Base-by-base conservation (phyloP, 2,113 vertebrate genomes). In the Lynx canadensis region DNA sequence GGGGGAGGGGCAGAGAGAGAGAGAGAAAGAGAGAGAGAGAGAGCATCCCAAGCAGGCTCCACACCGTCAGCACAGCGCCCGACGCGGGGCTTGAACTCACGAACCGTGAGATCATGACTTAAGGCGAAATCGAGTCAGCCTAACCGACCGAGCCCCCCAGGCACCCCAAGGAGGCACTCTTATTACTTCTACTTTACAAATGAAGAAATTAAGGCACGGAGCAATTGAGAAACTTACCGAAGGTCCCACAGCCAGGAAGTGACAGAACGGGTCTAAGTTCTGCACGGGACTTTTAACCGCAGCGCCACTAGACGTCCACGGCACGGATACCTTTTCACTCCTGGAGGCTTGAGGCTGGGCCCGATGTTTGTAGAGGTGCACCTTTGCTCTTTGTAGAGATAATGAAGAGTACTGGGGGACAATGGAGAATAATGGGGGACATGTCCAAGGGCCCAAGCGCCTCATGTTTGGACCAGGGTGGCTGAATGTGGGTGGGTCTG, bases 111-210 rank as follows among this genome's bases (percentile, higher is more conserved):
- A 60, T 60, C 57, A 60, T 60, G 21, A 60, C 57, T 0, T 60
- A 21, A 60, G 57, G 21, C 19, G 21, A 23, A 60, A 60, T 23
- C 21, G 19, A 60, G 57, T 60, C 57, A 3, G 57, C 21, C 8
- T 60, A 60, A 60, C 57, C 6, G 21, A 60, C 57, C 9, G 57
- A 60, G 21, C 57, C 21, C 21, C 21, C 21, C 21, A 60, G 57
- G 57, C 21, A 7, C 57, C 57, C 57, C 3, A 60, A 76, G 52
- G 15, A 60, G 21, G 69, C 14, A 73, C 8, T 79, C 11, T 94
- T 94, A 74, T 33, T 36, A 33, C 14, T 65, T 94, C 25, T 50
- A 81, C 79, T 84, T 97, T 60, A 89, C 25, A 86, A 89, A 96
- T 95, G 82, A 91, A 80, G 48, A 80, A n/a, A 88, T 86, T 29